Base-by-base conservation (phyloP, 2,797 vertebrate species). In the Acropternis orthonyx region DNA sequence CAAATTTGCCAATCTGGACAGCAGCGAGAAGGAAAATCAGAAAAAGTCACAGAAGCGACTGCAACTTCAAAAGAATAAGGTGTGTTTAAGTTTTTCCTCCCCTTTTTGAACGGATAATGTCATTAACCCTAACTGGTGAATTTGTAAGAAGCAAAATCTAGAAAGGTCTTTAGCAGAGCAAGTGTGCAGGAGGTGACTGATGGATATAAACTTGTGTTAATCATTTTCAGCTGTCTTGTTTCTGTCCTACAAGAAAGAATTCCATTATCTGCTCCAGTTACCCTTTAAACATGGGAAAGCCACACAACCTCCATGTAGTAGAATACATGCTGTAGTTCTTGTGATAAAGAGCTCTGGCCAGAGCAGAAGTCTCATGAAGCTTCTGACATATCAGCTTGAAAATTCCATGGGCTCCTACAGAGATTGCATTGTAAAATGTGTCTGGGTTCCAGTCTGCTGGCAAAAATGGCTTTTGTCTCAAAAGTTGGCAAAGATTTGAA, bases 1-100 rank as follows among this genome's bases (percentile, higher is more conserved):
- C 84, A 99, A 99, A 97, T 99, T 99, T 97, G 99, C 99, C 6
- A 99, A 98, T 96, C 94, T 99, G 95, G 99, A 99, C 95, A 99
- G 98, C 91, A 98, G 98, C 21, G 98, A 99, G 96, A 99, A 99
- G 86, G 99, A 99, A 95, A 99, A 99, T 93, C 99, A 99, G 98
- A 99, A 99, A 85, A 98, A 98, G 77, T 99, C 98, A 13, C 99
- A 99, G 97, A 98, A 99, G 92, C 97, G 98, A 77, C 98, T 99
- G 7, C 98, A 98, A 93, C 97, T 99, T 88, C 99, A 99, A 97
- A 99, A 99, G 93, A 98, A 98, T 76, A 99, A 98, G 98, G 99
- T 99, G 78, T 44, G 98, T 93, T 49, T 30, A 37, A n/a, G 14
- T 4, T 17, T 6, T 67, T 44, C 61, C 49, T 77, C 23, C 15